phyloP scores from a whole-genome alignment of 1,140 invertebrate species.

The Heliconius himera region DNA sequence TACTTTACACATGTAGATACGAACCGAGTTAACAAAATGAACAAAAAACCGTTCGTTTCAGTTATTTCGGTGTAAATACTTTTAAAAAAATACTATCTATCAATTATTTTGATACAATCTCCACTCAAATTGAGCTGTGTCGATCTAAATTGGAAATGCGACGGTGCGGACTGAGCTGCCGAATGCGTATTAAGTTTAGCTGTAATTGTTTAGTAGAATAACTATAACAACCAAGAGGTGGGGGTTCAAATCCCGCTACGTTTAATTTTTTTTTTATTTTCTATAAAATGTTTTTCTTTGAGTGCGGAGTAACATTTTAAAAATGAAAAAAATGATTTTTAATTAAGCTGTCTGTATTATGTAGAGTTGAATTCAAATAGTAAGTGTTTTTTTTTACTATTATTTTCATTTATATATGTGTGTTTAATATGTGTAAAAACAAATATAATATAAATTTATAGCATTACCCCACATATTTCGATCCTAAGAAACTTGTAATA shows the following conservation, averaged over 20 bases:
- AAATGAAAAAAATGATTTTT: too few relatives aligned
- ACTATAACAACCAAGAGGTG: too few relatives aligned
- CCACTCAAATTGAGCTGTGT: conserved; percentile 38
- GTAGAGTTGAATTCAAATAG: too few relatives aligned
- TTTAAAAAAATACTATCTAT: conserved; percentile 1
- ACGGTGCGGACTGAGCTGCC: conserved; percentile 44
- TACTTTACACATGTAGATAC: neutral
- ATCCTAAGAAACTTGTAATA: conserved; percentile 51
- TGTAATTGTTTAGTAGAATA: conserved; percentile 51
- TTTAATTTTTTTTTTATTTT: too few relatives aligned
- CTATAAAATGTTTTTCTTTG: too few relatives aligned
- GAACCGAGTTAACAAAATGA: neutral
- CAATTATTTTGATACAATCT: conserved; percentile 39
- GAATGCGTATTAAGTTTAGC: conserved; percentile 40
- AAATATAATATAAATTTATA: too few relatives aligned
- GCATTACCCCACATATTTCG: conserved; percentile 25
- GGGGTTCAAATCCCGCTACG: neutral
- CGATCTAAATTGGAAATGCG: conserved; percentile 57
- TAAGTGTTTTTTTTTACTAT: too few relatives aligned
- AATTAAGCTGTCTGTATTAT: too few relatives aligned
- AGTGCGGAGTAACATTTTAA: too few relatives aligned
- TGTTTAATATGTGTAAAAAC: too few relatives aligned
- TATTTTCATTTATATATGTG: too few relatives aligned
- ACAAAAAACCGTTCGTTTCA: conserved; percentile 5
- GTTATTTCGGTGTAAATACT: conserved; percentile 19